Evolutionary conservation across 1,140 invertebrate genomes (phyloP), one percentile per base, ranked within the genome.

Genomic region (Phenacoccus solenopsis): DNA sequence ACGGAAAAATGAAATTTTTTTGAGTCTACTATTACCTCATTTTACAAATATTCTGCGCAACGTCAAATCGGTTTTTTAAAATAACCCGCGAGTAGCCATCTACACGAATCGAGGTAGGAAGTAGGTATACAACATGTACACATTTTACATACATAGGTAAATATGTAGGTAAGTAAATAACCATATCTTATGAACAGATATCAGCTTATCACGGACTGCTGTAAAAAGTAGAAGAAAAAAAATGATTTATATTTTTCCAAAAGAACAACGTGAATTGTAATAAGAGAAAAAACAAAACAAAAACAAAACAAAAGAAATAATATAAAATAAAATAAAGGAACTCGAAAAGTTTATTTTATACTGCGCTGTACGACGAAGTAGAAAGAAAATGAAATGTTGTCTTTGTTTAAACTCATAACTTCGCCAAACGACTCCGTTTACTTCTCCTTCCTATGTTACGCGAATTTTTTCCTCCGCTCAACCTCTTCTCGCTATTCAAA

Each of bases 281-380:
- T 64, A 64, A 64, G n/a, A n/a, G n/a, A 38, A 64, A 64, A 64
- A 22, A 64, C 59, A 64, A 25, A 64, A 64, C 22, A 64, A 24
- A 64, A 20, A 59, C 5, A 64, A 64, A 24, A 16, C 7, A 22
- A 64, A 64, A 27, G 20, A 64, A 9, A 64, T 25, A 64, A 27
- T 64, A 64, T 64, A 27, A 64, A 64, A 64, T 64, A 64, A 64
- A 64, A 64, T 64, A 64, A 64, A 64, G n/a, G n/a, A n/a, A n/a
- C 59, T 64, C 20, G 10, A 10, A 9, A 20, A 64, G 59, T 64
- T 64, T 64, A 64, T 64, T 64, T 64, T 64, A 64, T 64, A 25
- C 22, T 22, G 25, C n/a, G n/a, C 32, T n/a, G n/a, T 64, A 27
- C 59, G 22, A 64, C 12, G 59, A 49, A 49, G 59, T 24, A 64